phyloP scores from a whole-genome alignment of 2,888 invertebrate genomes.

The Dinocampus coccinellae region DNA sequence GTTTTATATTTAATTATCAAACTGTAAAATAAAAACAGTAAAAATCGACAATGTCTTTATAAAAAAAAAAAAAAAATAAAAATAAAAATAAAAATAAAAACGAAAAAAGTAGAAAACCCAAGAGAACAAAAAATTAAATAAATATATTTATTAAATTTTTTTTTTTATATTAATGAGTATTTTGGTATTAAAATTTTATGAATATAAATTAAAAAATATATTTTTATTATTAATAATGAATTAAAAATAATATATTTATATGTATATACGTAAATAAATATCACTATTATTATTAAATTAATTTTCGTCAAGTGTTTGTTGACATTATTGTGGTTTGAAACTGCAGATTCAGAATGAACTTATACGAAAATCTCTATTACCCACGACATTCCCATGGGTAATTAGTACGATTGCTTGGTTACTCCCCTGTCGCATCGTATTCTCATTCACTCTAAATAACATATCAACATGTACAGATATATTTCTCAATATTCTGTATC shows the following conservation, averaged over 20 bases:
- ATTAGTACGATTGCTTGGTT: slow-evolving; percentile 44
- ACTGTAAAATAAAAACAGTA: background rate
- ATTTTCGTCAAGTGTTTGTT: slow-evolving; percentile 4
- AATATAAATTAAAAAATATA: no score
- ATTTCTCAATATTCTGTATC: background rate
- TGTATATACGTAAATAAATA: no score
- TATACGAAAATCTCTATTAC: slow-evolving; percentile 42
- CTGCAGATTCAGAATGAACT: slow-evolving; percentile 32
- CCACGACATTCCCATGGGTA: slow-evolving; percentile 37
- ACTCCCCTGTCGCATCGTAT: slow-evolving; percentile 16
- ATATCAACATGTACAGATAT: no score
- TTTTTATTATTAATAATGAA: no score
- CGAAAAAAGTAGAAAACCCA: no score
- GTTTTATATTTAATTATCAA: background rate
- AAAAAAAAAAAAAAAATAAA: background rate
- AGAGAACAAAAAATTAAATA: no score
- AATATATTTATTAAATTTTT: no score
- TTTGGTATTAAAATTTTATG: no score
- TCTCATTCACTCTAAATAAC: slow-evolving; percentile 26
- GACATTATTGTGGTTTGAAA: slow-evolving; percentile 34
- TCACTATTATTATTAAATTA: no score
- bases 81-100: no score
- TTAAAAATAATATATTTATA: no score
- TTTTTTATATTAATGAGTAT: no score
- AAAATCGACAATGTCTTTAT: background rate